Evolutionary conservation across 2,797 vertebrate species (phyloP).

Genomic region (Threskiornis aethiopicus): DNA sequence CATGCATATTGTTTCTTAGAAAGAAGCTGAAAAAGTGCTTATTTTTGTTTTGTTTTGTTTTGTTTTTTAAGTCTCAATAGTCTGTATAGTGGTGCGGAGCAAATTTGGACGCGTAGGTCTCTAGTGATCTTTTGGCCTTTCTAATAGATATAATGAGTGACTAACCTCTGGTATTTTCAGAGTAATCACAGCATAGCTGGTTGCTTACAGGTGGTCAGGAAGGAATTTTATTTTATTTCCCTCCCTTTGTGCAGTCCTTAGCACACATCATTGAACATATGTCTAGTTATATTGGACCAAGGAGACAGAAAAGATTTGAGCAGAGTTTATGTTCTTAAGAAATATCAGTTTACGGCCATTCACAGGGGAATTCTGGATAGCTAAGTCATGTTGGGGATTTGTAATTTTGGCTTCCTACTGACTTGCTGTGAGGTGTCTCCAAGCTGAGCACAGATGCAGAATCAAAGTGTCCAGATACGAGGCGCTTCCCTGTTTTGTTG

Average conservation of each 20-base stretch:
- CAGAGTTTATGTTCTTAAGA: conserved; percentile 28
- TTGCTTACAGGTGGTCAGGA: conserved; percentile 18
- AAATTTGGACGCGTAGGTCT: neutral
- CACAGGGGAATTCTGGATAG: neutral
- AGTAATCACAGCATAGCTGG: neutral
- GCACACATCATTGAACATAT: neutral
- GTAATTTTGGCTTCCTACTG: neutral
- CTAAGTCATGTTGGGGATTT: neutral
- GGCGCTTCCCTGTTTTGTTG: neutral
- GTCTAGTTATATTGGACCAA: conserved; percentile 23
- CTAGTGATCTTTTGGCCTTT: neutral
- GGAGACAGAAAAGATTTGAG: conserved; percentile 7
- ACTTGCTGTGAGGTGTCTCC: neutral
- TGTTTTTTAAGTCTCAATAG: neutral
- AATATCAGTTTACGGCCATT: neutral
- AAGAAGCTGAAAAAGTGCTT: neutral
- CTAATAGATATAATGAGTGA: neutral
- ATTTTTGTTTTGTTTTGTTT: neutral
- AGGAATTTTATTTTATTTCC: conserved; percentile 12
- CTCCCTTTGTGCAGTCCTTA: neutral
- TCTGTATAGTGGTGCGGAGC: neutral
- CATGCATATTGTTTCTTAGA: neutral
- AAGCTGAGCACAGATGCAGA: neutral
- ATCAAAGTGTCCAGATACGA: neutral
- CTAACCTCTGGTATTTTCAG: neutral